phyloP scores from a whole-genome alignment of 1,140 invertebrate species.

The Dysdera silvatica region DNA sequence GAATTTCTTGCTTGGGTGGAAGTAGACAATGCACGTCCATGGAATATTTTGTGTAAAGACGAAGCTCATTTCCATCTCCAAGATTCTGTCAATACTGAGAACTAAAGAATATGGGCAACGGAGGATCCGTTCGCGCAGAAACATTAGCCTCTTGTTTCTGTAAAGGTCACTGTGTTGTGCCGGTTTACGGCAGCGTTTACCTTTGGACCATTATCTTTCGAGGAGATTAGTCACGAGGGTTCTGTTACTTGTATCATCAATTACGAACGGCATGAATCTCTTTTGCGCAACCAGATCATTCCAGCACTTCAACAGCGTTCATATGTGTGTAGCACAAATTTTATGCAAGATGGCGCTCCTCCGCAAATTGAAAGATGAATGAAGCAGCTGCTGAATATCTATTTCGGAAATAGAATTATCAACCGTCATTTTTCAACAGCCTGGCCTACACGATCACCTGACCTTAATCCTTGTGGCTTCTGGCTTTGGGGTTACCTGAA shows the following conservation, averaged over 20 bases:
- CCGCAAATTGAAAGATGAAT: neutral
- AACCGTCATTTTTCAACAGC: neutral
- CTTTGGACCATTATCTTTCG: constrained; percentile 10
- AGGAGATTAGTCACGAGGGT: neutral
- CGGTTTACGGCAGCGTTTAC: neutral
- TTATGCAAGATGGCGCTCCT: constrained; percentile 10
- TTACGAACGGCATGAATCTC: neutral
- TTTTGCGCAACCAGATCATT: constrained; percentile 2
- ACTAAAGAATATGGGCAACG: constrained; percentile 1
- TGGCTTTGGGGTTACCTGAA: neutral
- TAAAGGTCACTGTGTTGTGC: constrained; percentile 5
- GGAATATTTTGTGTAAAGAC: too few species aligned
- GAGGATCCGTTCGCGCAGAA: neutral
- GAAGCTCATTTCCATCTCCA: neutral
- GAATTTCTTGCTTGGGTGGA: too few species aligned
- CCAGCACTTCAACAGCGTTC: constrained; percentile 6
- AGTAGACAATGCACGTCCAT: too few species aligned
- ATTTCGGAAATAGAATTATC: constrained; percentile 3
- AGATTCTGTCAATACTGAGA: neutral
- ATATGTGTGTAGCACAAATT: neutral
- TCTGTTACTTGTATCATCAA: constrained; percentile 4
- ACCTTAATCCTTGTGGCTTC: neutral
- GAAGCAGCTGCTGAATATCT: neutral
- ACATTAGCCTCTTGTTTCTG: neutral
- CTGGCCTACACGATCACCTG: neutral